Evolutionary conservation across 2,888 invertebrate species (phyloP).

Genomic region (Gisinianus flammeolus): DNA sequence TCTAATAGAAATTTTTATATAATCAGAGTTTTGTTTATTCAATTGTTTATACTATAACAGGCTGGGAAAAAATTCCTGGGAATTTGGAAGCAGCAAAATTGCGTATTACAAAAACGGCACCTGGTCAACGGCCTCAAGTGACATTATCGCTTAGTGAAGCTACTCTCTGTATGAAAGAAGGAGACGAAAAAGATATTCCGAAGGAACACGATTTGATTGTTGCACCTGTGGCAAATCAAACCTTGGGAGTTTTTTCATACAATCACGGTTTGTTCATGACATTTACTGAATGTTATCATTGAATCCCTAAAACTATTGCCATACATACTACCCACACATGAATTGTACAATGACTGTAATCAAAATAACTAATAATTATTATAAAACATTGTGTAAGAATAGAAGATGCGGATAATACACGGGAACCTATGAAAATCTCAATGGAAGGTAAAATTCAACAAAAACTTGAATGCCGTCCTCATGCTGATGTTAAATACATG

Average conservation of each 20-base stretch:
- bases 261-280: conserved; percentile 71
- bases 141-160: conserved; percentile 82
- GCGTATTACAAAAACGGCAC: conserved; percentile 69
- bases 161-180: conserved; percentile 77
- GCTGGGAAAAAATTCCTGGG: conserved; percentile 90
- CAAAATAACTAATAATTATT: no score
- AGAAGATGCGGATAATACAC: no score
- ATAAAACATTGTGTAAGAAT: no score
- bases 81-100: conserved; percentile 93
- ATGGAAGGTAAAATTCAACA: conserved; percentile 85
- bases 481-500: conserved; percentile 86
- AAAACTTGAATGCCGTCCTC: conserved; percentile 90
- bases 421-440: conserved; percentile 31
- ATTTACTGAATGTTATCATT: not conserved
- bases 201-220: conserved; percentile 91
- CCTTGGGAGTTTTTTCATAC: conserved; percentile 90
- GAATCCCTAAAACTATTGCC: not conserved
- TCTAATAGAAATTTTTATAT: not conserved
- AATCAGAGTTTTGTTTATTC: not conserved
- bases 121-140: conserved; percentile 67
- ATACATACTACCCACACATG: no score
- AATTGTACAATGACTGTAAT: no score
- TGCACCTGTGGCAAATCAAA: conserved; percentile 88
- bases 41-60: not conserved
- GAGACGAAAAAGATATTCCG: conserved; percentile 81